Conservation (phyloP, 1,140 invertebrate genomes). For the Phortica variegata region DNA sequence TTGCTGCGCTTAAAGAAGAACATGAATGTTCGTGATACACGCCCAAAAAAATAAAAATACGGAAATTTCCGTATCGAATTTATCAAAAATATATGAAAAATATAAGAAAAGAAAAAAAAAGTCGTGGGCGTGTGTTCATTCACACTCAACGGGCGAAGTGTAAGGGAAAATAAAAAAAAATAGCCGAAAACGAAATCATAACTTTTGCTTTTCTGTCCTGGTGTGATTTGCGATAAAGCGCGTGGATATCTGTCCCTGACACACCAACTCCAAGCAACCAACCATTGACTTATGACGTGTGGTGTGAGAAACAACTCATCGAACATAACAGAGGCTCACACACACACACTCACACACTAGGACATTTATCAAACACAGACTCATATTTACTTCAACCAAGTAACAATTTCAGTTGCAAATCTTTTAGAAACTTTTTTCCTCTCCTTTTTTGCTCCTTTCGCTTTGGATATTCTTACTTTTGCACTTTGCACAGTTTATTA, state of each 20-base stretch:
- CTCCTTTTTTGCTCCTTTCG: background rate
- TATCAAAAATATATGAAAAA: no score
- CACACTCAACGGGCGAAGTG: no score
- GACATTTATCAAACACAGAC: conserved; percentile 34
- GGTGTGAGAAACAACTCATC: conserved; percentile 21
- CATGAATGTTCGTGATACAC: conserved; percentile 35
- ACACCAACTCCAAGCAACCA: no score
- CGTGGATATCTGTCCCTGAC: conserved; percentile 11
- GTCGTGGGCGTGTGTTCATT: no score
- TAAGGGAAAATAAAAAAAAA: conserved; percentile 2
- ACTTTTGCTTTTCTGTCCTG: conserved; percentile 15
- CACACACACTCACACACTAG: background rate
- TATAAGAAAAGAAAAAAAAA: no score
- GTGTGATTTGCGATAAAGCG: conserved; percentile 52
- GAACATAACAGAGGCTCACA: background rate
- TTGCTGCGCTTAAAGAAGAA: conserved; percentile 23
- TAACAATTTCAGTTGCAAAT: conserved; percentile 47
- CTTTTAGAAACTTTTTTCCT: conserved; percentile 32
- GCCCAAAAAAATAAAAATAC: conserved; percentile 3
- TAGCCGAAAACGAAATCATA: no score
- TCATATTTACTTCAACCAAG: conserved; percentile 18
- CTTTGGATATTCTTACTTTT: background rate
- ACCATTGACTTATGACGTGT: no score
- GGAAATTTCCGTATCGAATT: no score
- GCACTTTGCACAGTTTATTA: conserved; percentile 27